phyloP scores from a whole-genome alignment of 1,140 invertebrate genomes.

The Dendroctonus valens region DNA sequence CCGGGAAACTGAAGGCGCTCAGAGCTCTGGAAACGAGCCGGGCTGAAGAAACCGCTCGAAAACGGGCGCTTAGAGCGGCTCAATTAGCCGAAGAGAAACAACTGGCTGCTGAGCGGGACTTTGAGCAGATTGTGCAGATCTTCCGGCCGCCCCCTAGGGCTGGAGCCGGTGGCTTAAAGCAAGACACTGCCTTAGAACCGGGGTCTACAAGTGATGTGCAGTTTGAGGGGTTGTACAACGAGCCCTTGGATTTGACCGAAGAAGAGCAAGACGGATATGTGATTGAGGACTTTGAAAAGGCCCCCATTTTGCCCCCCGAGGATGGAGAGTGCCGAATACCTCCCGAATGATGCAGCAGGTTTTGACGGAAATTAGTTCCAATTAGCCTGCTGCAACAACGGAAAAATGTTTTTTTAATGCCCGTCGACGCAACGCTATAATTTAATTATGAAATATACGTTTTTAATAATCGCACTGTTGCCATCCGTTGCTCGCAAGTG shows the following conservation, averaged over 20 bases:
- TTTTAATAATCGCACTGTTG: too few species aligned
- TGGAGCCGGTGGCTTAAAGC: background rate
- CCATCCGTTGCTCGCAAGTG: too few species aligned
- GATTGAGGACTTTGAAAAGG: background rate
- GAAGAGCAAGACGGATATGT: background rate
- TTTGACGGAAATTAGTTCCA: too few species aligned
- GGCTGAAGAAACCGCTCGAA: conserved; percentile 12
- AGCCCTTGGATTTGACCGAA: conserved; percentile 1
- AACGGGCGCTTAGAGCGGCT: conserved; percentile 3
- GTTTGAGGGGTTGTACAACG: background rate
- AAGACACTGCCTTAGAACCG: background rate
- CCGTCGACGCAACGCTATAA: too few species aligned
- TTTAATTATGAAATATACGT: too few species aligned
- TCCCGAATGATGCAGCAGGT: background rate
- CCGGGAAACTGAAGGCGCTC: background rate
- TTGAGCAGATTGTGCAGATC: conserved; percentile 21
- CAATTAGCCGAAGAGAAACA: conserved; percentile 15
- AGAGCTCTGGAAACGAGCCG: conserved; percentile 13
- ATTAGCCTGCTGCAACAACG: too few species aligned
- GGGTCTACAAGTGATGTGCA: too few species aligned
- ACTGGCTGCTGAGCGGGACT: conserved; percentile 20
- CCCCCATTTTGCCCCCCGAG: background rate
- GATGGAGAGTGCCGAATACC: background rate
- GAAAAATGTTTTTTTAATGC: too few species aligned
- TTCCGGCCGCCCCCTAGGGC: conserved; percentile 10